Percentiles rank a stretch among this genome's conserved stretches.
Evolutionary conservation across 1,140 invertebrate genomes (phyloP).

Genomic region (Holcopasites calliopsidis): DNA sequence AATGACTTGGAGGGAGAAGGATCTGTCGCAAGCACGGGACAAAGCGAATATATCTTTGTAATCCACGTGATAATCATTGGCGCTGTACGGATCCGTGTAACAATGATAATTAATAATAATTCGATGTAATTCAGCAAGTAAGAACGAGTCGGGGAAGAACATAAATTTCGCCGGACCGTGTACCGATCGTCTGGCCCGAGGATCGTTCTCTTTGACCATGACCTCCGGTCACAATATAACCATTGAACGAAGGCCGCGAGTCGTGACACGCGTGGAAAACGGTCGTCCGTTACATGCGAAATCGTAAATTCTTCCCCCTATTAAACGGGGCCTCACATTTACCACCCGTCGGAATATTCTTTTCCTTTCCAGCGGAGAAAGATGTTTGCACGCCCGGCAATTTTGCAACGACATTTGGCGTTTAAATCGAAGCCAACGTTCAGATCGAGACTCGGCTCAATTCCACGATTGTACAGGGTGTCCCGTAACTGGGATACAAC

Average conservation of each 20-base stretch:
- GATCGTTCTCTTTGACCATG: slow-evolving; percentile 37
- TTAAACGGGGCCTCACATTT: slow-evolving; percentile 1
- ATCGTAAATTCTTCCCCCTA: slow-evolving; percentile 40
- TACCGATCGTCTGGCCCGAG: slow-evolving; percentile 2
- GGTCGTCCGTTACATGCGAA: slow-evolving; percentile 42
- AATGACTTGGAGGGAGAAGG: neutral
- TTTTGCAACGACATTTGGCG: slow-evolving; percentile 20
- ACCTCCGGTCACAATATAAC: slow-evolving; percentile 39
- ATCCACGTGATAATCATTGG: slow-evolving; percentile 7
- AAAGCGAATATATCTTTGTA: neutral
- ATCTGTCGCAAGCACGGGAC: neutral
- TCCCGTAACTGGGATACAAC: too few species aligned
- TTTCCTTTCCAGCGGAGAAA: neutral
- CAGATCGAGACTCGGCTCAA: too few species aligned
- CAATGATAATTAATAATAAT: slow-evolving; percentile 42
- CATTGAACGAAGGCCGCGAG: slow-evolving; percentile 23
- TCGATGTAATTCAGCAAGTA: slow-evolving; percentile 17
- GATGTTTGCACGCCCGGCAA: neutral
- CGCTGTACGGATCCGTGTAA: neutral
- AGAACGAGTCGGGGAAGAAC: slow-evolving; percentile 2
- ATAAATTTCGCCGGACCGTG: slow-evolving; percentile 33
- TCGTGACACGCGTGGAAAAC: slow-evolving; percentile 31
- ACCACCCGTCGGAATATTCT: slow-evolving; percentile 1
- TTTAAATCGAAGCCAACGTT: slow-evolving; percentile 30
- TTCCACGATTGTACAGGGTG: too few species aligned